These are phyloP conservation scores for Tetraneura akinire DNA, from an alignment of 1,140 invertebrate genomes.

Conservation along the genomic window DNA sequence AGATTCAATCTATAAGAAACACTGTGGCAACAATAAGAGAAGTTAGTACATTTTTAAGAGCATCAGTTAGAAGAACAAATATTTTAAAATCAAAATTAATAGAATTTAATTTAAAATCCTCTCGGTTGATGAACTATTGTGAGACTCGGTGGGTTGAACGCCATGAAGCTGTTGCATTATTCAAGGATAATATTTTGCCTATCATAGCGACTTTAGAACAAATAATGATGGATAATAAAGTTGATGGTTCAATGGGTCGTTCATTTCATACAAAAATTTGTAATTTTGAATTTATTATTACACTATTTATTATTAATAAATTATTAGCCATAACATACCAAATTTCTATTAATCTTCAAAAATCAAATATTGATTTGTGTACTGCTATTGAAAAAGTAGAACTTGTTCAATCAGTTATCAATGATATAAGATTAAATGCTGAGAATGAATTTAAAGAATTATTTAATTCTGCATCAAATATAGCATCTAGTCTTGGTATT, in stretches of 20 bases:
- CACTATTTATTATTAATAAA: background rate
- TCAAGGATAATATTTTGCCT: background rate
- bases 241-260: background rate
- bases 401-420: background rate
- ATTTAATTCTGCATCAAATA: background rate
- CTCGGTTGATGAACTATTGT: background rate
- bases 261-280: background rate
- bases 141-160: background rate
- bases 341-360: background rate
- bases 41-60: slow-evolving; percentile 51
- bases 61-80: slow-evolving; percentile 23
- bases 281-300: slow-evolving; percentile 3
- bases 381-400: background rate
- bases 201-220: background rate
- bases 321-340: background rate
- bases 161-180: background rate
- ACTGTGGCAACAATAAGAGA: slow-evolving; percentile 47
- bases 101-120: background rate
- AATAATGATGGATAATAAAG: background rate
- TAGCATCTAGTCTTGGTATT: background rate
- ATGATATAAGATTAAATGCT: background rate
- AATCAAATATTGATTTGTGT: background rate
- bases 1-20: slow-evolving; percentile 51
- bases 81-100: slow-evolving; percentile 9
- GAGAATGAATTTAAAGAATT: background rate